phyloP scores from a whole-genome alignment of 2,888 invertebrate species.

The Hydrotaea cyrtoneurina region DNA sequence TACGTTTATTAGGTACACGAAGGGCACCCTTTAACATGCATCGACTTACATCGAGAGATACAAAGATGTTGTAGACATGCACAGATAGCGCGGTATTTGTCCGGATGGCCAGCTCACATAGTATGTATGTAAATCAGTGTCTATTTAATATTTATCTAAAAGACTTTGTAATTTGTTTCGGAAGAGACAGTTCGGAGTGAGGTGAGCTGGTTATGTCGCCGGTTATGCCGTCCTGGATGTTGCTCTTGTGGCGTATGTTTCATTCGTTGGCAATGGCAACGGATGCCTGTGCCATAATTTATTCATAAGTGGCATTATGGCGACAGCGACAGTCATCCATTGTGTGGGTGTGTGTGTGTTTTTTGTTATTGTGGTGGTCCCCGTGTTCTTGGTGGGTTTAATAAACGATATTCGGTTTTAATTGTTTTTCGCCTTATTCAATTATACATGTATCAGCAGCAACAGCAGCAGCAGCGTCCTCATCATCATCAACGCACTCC shows the following conservation, averaged over 20 bases:
- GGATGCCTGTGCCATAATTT: slow-evolving; percentile 60
- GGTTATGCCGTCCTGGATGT: not conserved
- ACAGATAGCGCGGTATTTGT: slow-evolving; percentile 23
- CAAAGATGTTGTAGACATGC: too few relatives aligned
- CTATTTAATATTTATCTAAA: slow-evolving; percentile 62
- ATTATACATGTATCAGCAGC: slow-evolving; percentile 48
- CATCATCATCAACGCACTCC: not conserved
- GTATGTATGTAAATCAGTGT: slow-evolving; percentile 51
- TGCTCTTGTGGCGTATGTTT: slow-evolving; percentile 41
- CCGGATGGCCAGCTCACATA: too few relatives aligned
- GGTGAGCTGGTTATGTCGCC: not conserved
- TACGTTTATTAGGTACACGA: too few relatives aligned
- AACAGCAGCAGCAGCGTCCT: too few relatives aligned
- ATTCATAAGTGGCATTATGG: slow-evolving; percentile 68
- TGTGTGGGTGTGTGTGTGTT: too few relatives aligned
- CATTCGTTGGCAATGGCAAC: slow-evolving; percentile 44
- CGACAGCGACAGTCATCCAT: slow-evolving; percentile 60
- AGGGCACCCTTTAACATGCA: too few relatives aligned
- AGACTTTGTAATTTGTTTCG: slow-evolving; percentile 61
- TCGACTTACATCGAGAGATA: too few relatives aligned
- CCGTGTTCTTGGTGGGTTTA: slow-evolving; percentile 28
- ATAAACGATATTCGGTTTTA: slow-evolving; percentile 59
- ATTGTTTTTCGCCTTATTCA: slow-evolving; percentile 54
- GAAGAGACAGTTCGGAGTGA: not conserved
- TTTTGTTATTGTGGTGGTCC: not conserved